Evolutionary conservation across 2,113 vertebrate species (phyloP), one percentile per base, ranked within the genome.

Genomic region (Ondatra zibethicus): DNA sequence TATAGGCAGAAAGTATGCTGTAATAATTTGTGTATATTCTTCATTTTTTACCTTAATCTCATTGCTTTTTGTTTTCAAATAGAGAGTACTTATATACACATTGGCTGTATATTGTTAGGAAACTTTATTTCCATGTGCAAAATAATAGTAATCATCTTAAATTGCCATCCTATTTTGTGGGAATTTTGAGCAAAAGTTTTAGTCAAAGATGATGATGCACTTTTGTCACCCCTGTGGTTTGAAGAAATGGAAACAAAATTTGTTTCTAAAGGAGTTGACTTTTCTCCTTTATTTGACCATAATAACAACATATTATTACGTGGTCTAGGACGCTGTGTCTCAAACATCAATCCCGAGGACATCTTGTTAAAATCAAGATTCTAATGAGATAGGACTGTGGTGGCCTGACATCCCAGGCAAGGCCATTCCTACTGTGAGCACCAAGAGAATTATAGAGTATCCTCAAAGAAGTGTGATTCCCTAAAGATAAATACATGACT

Each of bases 61-160:
- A n/a, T 47, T 95, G 39, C 13, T 87, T 89, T 82, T 92, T 31
- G 4, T 21, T 87, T 80, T 84, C 19, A 14, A 88, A 47, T 23
- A 12, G 92, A 68, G 81, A 39, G 21, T 63, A 58, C 21, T 84
- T 86, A 36, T 55, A 81, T 50, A 70, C 11, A 87, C 47, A 58
- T 47, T 88, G 6, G 9, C 6, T 72, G 2, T 70, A 90, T 21
- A 72, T 90, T 90, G 58, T 45, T 96, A 80, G 63, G 66, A 90
- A 82, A 92, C 61, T 86, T 95, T 92, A 76, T 95, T 91, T 93
- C 8, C 58, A 72, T 65, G 50, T 42, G 91, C 31, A 93, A 66
- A 92, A 58, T 92, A 73, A 36, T 85, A 33, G 61, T 70, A 89
- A 89, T 97, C 78, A 76, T 82, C 27, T 94, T 50, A 93, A 92